These are phyloP conservation scores for Ypsolopha scabrella DNA, from an alignment of 2,888 invertebrate species.

Conservation along the genomic window DNA sequence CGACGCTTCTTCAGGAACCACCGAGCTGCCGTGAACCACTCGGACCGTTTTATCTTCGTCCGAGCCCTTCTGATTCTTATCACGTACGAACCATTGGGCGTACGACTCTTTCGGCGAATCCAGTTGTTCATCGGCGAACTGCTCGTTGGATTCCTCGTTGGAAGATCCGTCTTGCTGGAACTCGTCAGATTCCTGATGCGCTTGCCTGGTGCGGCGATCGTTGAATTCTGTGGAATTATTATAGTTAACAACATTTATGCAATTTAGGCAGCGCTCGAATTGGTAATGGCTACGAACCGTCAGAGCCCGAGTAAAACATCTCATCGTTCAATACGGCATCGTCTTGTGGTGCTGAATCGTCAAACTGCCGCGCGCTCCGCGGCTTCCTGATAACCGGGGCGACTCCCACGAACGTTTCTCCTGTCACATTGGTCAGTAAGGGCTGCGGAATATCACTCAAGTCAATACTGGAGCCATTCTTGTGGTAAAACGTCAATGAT, in stretches of 20 bases:
- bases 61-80: constrained; percentile 16
- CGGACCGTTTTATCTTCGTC: constrained; percentile 18
- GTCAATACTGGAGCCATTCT: constrained; percentile 40
- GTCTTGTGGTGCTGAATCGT: background rate
- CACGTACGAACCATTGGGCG: no score
- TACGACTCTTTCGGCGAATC: constrained; percentile 10
- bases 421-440: constrained; percentile 47
- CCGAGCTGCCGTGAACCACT: constrained; percentile 31
- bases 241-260: no score
- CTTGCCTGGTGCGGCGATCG: background rate
- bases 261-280: no score
- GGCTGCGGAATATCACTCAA: constrained; percentile 35
- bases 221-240: no score
- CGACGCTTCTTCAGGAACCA: constrained; percentile 35
- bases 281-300: background rate
- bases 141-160: background rate
- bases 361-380: background rate
- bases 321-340: background rate
- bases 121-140: background rate
- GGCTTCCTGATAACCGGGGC: constrained; percentile 19
- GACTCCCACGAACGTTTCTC: constrained; percentile 40
- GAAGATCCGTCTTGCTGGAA: background rate
- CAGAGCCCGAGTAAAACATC: background rate
- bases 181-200: background rate
- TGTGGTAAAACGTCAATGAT: constrained; percentile 41